Evolutionary conservation across 2,888 invertebrate genomes (phyloP).

Genomic region (Amiota communis): DNA sequence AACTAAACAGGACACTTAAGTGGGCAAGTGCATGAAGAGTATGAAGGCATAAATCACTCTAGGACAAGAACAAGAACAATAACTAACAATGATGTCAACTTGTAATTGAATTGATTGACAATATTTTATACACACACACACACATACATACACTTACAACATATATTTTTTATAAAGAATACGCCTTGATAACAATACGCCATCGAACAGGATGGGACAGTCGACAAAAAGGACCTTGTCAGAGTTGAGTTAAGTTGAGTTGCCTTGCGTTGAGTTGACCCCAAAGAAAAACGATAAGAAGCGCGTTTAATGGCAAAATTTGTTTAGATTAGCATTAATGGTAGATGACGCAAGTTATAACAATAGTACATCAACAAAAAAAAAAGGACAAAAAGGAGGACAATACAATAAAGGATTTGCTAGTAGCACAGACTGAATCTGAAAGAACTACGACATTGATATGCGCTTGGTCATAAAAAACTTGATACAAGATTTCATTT

Average conservation of each 20-base stretch:
- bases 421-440: no score
- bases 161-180: no score
- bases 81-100: slow-evolving; percentile 64
- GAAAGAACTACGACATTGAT: background rate
- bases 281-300: background rate
- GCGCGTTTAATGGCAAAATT: slow-evolving; percentile 62
- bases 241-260: background rate
- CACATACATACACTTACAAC: background rate
- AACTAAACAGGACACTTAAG: no score
- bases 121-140: slow-evolving; percentile 61
- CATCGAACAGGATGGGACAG: slow-evolving; percentile 6
- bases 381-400: slow-evolving; percentile 15
- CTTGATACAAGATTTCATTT: slow-evolving; percentile 50
- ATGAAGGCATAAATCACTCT: no score
- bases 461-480: slow-evolving; percentile 59
- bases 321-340: slow-evolving; percentile 71
- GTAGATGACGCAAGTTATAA: slow-evolving; percentile 31
- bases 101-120: slow-evolving; percentile 72
- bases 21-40: no score
- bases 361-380: background rate
- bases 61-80: slow-evolving; percentile 50
- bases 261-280: background rate
- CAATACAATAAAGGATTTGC: no score
- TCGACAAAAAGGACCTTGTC: background rate
- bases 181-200: no score